Evolutionary conservation across 1,140 invertebrate genomes (phyloP), one percentile per base, ranked within the genome.

Genomic region (Manduca sexta): DNA sequence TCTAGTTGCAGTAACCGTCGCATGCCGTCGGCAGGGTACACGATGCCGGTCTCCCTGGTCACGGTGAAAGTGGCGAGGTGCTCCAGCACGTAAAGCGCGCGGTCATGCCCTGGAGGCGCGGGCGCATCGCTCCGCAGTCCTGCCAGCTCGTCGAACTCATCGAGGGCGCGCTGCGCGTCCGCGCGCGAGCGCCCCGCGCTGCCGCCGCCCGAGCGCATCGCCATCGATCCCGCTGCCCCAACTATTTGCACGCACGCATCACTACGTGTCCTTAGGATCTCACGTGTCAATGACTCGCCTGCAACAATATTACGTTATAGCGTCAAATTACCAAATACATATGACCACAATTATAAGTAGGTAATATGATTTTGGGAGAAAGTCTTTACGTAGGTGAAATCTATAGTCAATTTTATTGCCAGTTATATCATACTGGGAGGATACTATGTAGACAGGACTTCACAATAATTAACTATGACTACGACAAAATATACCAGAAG

Each of bases 31-130:
- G 93, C 91, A 5, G 94, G 94, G 83, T 94, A 94, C 29, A 95
- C 89, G 69, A 96, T 94, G 37, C 95, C 93, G 8, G 92, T 93
- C 75, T 96, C 93, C 69, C 94, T 91, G 34, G 94, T 94, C 29
- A 98, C 95, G 1, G 96, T 96, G 86, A 99, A 99, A 12, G 98
- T 99, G 37, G 98, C 98, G 83, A 99, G 90, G 88, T 99, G 98
- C 80, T 99, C 98, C 78, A 99, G 92, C 48, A 94, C 88, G 76
- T 97, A 98, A 2, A 92, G 92, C 10, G 94, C 91, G 49, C 92
- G 89, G 47, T 91, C 89, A 30, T 89, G 87, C 16, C 52, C 63
- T 21, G 77, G 70, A 37, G 60, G 72, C 5, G 64, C 30, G 30
- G n/a, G 39, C 3, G 2, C 16, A 6, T 2, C 61, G 39, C 13